Evolutionary conservation across 2,888 invertebrate species (phyloP).

Genomic region (Chouioia cunea): DNA sequence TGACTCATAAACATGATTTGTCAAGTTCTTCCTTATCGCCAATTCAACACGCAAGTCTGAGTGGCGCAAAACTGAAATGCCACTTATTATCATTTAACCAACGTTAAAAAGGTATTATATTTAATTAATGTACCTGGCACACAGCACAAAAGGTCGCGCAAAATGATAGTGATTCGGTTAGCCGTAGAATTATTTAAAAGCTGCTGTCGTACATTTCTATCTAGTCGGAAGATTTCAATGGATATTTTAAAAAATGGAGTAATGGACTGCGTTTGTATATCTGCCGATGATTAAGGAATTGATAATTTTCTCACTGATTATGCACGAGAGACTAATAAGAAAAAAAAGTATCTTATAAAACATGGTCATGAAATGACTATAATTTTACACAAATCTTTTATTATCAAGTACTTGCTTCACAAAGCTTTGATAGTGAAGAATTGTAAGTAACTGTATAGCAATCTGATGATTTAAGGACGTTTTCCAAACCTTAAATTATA

Average conservation of each 20-base stretch:
- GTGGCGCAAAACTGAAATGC: constrained; percentile 15
- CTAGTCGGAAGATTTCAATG: constrained; percentile 43
- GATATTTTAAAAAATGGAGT: constrained; percentile 11
- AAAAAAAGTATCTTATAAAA: constrained; percentile 49
- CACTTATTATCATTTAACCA: constrained; percentile 16
- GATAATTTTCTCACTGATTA: constrained; percentile 58
- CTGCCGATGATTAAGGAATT: constrained; percentile 59
- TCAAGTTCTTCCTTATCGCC: constrained; percentile 4
- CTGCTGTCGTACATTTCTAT: constrained; percentile 35
- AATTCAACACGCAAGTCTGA: constrained; percentile 12
- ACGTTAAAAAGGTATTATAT: constrained; percentile 14
- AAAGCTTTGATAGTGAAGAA: constrained; percentile 30
- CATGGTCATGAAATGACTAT: constrained; percentile 65
- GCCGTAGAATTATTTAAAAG: constrained; percentile 17
- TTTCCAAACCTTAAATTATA: constrained; percentile 1
- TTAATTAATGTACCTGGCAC: constrained; percentile 16
- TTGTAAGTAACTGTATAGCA: constrained; percentile 13
- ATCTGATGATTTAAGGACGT: constrained; percentile 1
- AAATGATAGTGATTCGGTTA: constrained; percentile 24
- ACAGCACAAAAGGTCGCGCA: constrained; percentile 14
- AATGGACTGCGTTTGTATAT: constrained; percentile 31
- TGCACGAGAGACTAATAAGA: constrained; percentile 52
- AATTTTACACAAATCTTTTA: constrained; percentile 52
- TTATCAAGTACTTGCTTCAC: constrained; percentile 25
- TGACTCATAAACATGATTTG: constrained; percentile 28